Evolutionary conservation across 2,113 vertebrate genomes (phyloP).

Genomic region (Rhynchomys soricoides): DNA sequence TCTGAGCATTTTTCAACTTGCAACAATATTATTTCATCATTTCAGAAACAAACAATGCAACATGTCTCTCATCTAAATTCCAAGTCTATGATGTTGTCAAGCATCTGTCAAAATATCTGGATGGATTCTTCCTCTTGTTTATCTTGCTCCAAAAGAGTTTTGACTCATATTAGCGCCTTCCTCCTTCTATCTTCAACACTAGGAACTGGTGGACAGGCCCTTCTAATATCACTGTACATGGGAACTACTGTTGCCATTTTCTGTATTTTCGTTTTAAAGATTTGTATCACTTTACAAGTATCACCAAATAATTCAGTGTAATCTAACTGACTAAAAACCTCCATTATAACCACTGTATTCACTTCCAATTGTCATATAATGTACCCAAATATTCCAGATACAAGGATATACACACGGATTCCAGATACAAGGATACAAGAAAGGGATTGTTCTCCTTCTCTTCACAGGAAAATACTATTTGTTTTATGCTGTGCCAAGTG

Average conservation of each 20-base stretch:
- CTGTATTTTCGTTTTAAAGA: background rate
- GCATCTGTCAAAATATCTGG: background rate
- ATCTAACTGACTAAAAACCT: background rate
- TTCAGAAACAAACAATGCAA: background rate
- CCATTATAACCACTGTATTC: background rate
- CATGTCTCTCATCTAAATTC: background rate
- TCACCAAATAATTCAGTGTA: background rate
- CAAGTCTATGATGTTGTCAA: background rate
- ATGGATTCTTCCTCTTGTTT: background rate
- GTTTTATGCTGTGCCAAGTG: background rate
- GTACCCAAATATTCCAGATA: background rate
- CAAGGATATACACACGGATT: fast-evolving
- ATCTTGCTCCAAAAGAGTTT: background rate
- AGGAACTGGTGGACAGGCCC: background rate
- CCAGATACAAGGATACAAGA: fast-evolving
- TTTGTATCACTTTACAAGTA: background rate
- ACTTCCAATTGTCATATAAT: background rate
- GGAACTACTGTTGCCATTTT: too few species aligned
- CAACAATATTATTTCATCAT: background rate
- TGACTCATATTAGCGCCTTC: background rate
- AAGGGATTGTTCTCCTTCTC: background rate
- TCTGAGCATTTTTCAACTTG: background rate
- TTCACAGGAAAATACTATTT: background rate
- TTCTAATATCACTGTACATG: background rate
- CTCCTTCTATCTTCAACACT: background rate